These are phyloP conservation scores for Pteronotus mesoamericanus DNA, from an alignment of 2,797 vertebrate genomes.

Conservation along the genomic window DNA sequence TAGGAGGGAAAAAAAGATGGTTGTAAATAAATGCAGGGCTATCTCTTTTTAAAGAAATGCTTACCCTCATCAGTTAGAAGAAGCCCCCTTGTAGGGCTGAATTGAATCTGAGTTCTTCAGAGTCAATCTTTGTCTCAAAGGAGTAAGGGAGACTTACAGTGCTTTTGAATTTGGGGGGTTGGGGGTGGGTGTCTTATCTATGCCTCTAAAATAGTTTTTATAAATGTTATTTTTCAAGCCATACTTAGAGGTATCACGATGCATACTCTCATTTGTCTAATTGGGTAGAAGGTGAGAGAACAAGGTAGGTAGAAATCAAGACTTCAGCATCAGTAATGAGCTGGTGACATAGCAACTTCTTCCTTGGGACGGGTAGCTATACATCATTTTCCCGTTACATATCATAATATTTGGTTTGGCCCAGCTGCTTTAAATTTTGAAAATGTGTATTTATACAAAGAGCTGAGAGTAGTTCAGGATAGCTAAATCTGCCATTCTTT, in stretches of 20 bases:
- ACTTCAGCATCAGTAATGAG: neutral
- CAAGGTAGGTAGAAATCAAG: neutral
- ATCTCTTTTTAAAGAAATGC: neutral
- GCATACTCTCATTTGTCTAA: neutral
- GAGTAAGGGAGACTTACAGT: neutral
- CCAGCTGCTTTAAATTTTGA: neutral
- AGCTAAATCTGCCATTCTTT: neutral
- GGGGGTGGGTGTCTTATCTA: neutral
- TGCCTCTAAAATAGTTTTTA: neutral
- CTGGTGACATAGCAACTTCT: neutral
- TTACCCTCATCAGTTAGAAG: neutral
- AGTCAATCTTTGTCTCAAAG: neutral
- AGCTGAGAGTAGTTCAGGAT: neutral
- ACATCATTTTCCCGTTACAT: neutral
- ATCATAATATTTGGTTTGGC: neutral
- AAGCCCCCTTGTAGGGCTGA: neutral
- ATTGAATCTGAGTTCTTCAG: neutral
- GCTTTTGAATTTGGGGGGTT: neutral
- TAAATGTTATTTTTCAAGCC: constrained; percentile 5
- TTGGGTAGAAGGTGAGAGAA: neutral
- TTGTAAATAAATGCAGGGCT: neutral
- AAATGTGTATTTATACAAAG: neutral
- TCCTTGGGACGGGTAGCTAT: neutral
- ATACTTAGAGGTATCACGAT: neutral
- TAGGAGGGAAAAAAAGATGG: neutral